Evolutionary conservation across 1,140 invertebrate species (phyloP), one percentile per base, ranked within the genome.

Genomic region (Luehdorfia chinensis): DNA sequence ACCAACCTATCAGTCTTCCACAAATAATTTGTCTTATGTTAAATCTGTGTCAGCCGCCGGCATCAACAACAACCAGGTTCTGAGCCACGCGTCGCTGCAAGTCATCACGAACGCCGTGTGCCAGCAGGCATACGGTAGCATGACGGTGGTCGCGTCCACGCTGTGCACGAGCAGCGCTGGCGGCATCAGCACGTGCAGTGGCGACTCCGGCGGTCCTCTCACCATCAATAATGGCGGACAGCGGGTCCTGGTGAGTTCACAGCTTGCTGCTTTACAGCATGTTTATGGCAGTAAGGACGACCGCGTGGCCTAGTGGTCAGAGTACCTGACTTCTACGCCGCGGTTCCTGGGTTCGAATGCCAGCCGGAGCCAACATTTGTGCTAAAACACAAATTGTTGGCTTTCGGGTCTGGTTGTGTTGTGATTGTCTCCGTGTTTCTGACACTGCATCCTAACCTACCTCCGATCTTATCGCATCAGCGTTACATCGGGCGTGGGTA

Each of bases 201-300:
- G 87, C 7, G 87, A 88, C 61, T 87, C 86, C 30, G 87, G 87
- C 50, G 87, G 87, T 37, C 87, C 87, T 32, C 71, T 88, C 59
- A 75, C 74, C 0, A 41, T 70, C 19, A 23, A 32, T 47, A 44
- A 16, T 21, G 41, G 30, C 31, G 44, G 32, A 1, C 44, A 44
- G 28, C 46, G 58, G 18, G 47, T 56, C 9, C 37, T 59, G 31
- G 59, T 63, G 31, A 45, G 21, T 14, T 15, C 14, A 21, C n/a
- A n/a, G n/a, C n/a, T n/a, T n/a, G n/a, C n/a, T n/a, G n/a, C n/a
- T n/a, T n/a, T n/a, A n/a, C n/a, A n/a, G n/a, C n/a, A n/a, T n/a
- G n/a, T n/a, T n/a, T n/a, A n/a, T n/a, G n/a, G n/a, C n/a, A n/a
- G n/a, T n/a, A n/a, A n/a, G n/a, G n/a, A n/a, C n/a, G n/a, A n/a